A percentile compares a stretch with the other conserved stretches of the same genome.
These are phyloP conservation scores for Oxycera nigricornis DNA, from an alignment of 2,888 invertebrate genomes.

Conservation along the genomic window DNA sequence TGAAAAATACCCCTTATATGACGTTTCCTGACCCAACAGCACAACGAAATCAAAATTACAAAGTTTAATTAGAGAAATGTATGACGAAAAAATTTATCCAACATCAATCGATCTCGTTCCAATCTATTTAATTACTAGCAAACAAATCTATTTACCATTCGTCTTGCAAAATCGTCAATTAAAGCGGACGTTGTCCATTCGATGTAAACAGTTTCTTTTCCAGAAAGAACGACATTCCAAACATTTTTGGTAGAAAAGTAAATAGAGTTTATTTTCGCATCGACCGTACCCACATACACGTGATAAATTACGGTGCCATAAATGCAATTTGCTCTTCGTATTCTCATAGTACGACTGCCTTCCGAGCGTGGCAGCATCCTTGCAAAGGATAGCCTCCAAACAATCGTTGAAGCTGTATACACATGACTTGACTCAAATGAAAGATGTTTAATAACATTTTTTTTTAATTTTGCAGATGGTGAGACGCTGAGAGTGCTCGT, in stretches of 20 bases:
- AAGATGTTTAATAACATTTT: slow-evolving; percentile 29
- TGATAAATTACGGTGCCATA: not conserved
- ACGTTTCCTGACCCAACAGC: too few relatives aligned
- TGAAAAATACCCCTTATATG: too few relatives aligned
- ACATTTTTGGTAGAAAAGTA: not conserved
- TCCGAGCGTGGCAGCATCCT: not conserved
- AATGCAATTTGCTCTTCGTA: not conserved
- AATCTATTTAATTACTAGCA: too few relatives aligned
- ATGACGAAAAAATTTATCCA: too few relatives aligned
- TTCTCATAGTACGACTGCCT: not conserved
- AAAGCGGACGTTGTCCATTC: not conserved
- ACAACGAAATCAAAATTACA: too few relatives aligned
- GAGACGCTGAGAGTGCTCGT: slow-evolving; percentile 66
- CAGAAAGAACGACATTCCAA: not conserved
- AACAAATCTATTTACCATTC: too few relatives aligned
- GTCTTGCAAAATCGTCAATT: not conserved
- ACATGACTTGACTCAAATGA: slow-evolving; percentile 25
- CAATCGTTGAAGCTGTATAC: slow-evolving; percentile 2
- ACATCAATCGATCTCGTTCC: too few relatives aligned
- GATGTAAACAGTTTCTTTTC: not conserved
- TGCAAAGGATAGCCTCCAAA: slow-evolving; percentile 12
- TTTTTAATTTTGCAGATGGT: slow-evolving; percentile 57
- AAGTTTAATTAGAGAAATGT: too few relatives aligned
- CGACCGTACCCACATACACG: not conserved
- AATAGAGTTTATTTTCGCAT: not conserved